Evolutionary conservation across 2,113 vertebrate species (phyloP), one percentile per base, ranked within the genome.

Genomic region (Coregonus clupeaformis): DNA sequence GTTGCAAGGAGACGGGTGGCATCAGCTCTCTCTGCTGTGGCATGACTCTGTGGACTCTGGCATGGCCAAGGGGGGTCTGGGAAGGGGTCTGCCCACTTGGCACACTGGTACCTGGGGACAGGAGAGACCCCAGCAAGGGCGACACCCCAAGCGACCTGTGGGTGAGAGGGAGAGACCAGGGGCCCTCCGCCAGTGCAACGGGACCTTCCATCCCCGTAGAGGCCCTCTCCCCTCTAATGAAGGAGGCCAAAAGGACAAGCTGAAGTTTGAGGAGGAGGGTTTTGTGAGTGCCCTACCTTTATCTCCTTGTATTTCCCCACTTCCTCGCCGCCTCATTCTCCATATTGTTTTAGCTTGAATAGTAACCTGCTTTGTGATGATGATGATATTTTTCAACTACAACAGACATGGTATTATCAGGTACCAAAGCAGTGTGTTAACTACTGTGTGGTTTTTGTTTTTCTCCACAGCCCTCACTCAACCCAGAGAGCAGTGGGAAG

Each of bases 1-100:
- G 22, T 71, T 18, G 59, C 78, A 73, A 90, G 80, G 88, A 93
- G 95, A 96, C 87, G 94, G 92, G 80, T 96, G 95, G 94, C 93
- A 95, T 82, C 95, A 96, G 88, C 93, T 94, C 0, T 95, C 95
- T 83, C 89, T 96, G 80, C 91, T 95, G 80, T 94, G 95, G 78
- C 95, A 96, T 55, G 95, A 96, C 87, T 96, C 95, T 69, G 94
- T 96, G 88, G 95, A 96, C 91, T 96, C 95, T 63, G 94, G 95
- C 84, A 95, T 95, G 86, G 95, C 94, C 80, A 96, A 96, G 91
- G 85, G 95, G 84, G 84, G 89, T 77, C 93, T 94, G 72, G 89
- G 93, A 80, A 94, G 94, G 80, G n/a, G n/a, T n/a, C 92, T 94
- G 85, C 77, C 77, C 45, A 79, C 80, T 3, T n/a, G n/a, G n/a